phyloP scores from a whole-genome alignment of 2,888 invertebrate genomes.

The Trissonchulus sp. region DNA sequence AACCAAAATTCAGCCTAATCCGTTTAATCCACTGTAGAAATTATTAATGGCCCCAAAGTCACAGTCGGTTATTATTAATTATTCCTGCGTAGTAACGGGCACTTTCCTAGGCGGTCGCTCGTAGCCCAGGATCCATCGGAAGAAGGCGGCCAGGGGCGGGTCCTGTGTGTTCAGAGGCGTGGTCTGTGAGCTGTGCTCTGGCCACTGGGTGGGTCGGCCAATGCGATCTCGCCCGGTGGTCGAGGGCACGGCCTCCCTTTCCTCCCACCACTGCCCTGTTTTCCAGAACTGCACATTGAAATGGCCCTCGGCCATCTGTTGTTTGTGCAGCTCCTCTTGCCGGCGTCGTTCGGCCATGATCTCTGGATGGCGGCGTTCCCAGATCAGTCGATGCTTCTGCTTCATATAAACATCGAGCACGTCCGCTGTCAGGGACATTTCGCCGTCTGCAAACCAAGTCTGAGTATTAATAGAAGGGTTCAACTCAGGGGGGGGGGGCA shows the following conservation, averaged over 20 bases:
- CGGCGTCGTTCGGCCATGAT: slow-evolving; percentile 48
- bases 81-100: too few species aligned
- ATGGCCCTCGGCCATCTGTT: slow-evolving; percentile 13
- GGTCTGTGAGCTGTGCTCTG: background rate
- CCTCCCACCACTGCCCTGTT: slow-evolving; percentile 1
- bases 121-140: too few species aligned
- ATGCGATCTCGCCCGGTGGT: background rate
- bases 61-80: too few species aligned
- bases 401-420: slow-evolving; percentile 81
- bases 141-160: too few species aligned
- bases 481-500: too few species aligned
- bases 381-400: slow-evolving; percentile 94
- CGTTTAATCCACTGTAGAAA: too few species aligned
- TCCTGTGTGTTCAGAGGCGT: background rate
- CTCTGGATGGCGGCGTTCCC: slow-evolving; percentile 76
- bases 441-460: slow-evolving; percentile 74
- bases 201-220: background rate
- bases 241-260: background rate
- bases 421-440: slow-evolving; percentile 70
- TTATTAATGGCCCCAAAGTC: too few species aligned
- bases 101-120: too few species aligned
- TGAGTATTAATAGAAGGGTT: too few species aligned
- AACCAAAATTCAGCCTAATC: too few species aligned
- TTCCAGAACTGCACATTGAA: background rate
- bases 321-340: slow-evolving; percentile 41